A percentile compares a stretch with the other conserved stretches of the same genome.
phyloP scores from a whole-genome alignment of 2,797 vertebrate genomes.

The Enteromius paludinosus region DNA sequence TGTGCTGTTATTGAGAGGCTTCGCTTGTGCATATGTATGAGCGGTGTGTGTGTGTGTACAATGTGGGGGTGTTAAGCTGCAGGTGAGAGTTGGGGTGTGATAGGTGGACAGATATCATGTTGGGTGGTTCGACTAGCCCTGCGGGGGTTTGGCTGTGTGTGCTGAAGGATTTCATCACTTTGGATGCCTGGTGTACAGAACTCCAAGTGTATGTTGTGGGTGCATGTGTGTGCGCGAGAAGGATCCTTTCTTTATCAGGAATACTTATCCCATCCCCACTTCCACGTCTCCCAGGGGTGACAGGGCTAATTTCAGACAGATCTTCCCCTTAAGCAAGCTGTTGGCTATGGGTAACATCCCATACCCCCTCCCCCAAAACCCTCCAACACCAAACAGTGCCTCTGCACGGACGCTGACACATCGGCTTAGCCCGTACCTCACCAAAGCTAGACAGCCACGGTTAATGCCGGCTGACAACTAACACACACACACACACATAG shows the following conservation, averaged over 20 bases:
- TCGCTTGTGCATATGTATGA: conserved; percentile 23
- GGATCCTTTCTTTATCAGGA: conserved; percentile 59
- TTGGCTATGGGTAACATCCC: conserved; percentile 55
- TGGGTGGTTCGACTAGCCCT: conserved; percentile 21
- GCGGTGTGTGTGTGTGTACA: conserved; percentile 25
- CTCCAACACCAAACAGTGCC: conserved; percentile 66
- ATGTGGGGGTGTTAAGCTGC: conserved; percentile 15
- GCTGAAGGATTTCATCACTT: conserved; percentile 44
- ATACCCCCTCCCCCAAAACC: conserved; percentile 49
- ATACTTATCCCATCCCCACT: conserved; percentile 49
- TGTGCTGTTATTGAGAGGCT: conserved; percentile 8
- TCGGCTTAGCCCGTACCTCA: conserved; percentile 68
- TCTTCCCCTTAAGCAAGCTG: conserved; percentile 78
- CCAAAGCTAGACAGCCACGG: conserved; percentile 70
- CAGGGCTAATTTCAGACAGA: conserved; percentile 82
- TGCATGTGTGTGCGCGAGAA: conserved; percentile 21
- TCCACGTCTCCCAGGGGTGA: conserved; percentile 73
- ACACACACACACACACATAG: conserved; percentile 20
- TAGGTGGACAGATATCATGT: conserved; percentile 16
- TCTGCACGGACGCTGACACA: conserved; percentile 68
- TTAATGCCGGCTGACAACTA: conserved; percentile 65
- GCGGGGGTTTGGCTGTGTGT: conserved; percentile 12
- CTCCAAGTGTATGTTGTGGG: conserved; percentile 38
- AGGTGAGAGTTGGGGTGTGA: conserved; percentile 19
- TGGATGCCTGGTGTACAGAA: conserved; percentile 2